A percentile compares a stretch with the other conserved stretches of the same genome.
These are phyloP conservation scores for Pentalonia nigronervosa DNA, from an alignment of 1,140 invertebrate species.

Conservation along the genomic window DNA sequence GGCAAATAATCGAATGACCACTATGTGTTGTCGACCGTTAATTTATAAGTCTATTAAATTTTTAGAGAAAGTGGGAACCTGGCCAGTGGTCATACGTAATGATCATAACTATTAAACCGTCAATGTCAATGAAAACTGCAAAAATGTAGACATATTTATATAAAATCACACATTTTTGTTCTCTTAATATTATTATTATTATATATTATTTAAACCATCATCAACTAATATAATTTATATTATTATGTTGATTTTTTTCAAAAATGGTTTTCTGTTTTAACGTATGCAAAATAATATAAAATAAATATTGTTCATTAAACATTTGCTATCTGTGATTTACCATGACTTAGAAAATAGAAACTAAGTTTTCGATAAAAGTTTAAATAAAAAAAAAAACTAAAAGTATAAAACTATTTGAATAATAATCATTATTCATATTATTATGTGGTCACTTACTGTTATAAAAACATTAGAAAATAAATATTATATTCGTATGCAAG, in stretches of 20 bases:
- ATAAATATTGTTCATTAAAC: not conserved
- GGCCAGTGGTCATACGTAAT: not conserved
- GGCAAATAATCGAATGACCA: slow-evolving; percentile 32
- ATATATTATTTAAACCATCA: not conserved
- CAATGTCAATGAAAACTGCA: not conserved
- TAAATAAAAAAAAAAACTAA: no score
- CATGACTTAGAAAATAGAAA: not conserved
- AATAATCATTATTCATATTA: not conserved
- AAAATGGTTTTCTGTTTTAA: not conserved
- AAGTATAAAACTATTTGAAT: not conserved
- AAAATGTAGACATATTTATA: not conserved
- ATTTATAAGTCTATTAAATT: slow-evolving; percentile 28
- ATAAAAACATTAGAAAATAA: not conserved
- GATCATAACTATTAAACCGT: not conserved
- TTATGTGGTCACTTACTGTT: not conserved
- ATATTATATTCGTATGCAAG: not conserved
- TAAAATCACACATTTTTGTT: not conserved
- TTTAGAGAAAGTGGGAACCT: slow-evolving; percentile 48
- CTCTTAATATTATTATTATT: not conserved
- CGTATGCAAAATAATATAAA: not conserved
- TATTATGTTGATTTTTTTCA: not conserved
- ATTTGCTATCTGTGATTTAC: not conserved
- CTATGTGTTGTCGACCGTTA: not conserved
- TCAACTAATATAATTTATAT: not conserved
- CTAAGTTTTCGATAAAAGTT: not conserved